Conservation (phyloP, 2,888 invertebrate species). For the Lottia gigantea region DNA sequence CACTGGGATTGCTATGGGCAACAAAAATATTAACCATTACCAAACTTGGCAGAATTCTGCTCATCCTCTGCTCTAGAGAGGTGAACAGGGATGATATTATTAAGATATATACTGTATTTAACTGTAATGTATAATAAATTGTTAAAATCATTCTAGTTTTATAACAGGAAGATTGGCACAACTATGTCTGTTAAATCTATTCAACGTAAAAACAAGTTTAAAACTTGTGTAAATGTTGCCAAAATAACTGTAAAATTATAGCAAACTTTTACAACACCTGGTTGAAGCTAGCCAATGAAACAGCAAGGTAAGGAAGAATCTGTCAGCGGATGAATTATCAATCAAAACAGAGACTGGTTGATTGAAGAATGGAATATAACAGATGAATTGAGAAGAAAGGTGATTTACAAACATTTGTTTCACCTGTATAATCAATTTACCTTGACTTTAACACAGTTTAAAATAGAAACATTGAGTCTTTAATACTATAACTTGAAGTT, state of each 20-base stretch:
- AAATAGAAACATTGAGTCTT: too few relatives aligned
- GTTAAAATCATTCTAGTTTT: too few relatives aligned
- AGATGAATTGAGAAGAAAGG: not conserved
- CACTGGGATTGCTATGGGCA: too few relatives aligned
- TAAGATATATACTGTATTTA: too few relatives aligned
- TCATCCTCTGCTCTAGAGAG: too few relatives aligned
- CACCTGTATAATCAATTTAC: not conserved
- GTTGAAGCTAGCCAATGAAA: not conserved
- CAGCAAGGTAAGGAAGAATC: not conserved
- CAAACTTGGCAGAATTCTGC: too few relatives aligned
- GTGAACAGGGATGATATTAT: too few relatives aligned
- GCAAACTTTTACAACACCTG: not conserved
- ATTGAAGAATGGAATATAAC: not conserved
- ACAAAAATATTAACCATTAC: too few relatives aligned
- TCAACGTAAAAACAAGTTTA: not conserved
- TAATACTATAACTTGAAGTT: too few relatives aligned
- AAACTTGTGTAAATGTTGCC: slow-evolving; percentile 4
- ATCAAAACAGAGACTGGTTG: not conserved
- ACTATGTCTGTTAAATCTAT: not conserved
- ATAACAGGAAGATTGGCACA: too few relatives aligned
- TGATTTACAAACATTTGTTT: not conserved
- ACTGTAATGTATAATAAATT: too few relatives aligned
- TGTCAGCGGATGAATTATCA: not conserved
- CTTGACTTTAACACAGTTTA: too few relatives aligned
- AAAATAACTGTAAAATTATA: not conserved